Evolutionary conservation across 2,113 vertebrate species (phyloP).

Genomic region (Leucosticte australis): DNA sequence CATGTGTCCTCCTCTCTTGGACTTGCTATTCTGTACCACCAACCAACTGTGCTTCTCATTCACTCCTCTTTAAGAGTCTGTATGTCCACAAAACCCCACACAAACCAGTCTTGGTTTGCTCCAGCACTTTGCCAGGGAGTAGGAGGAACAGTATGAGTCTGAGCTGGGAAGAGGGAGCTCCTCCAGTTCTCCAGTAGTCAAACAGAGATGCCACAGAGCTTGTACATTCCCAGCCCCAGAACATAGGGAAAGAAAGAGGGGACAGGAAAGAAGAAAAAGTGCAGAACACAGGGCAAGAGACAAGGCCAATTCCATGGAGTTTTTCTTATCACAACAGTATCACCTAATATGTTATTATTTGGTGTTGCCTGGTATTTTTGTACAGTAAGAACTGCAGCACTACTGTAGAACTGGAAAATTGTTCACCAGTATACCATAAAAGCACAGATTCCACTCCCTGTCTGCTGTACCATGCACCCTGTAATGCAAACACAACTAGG

Average conservation of each 20-base stretch:
- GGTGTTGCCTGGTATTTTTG: not conserved
- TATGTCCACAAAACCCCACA: not conserved
- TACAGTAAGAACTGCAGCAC: not conserved
- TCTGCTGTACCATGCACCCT: not conserved
- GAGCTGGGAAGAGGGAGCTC: not conserved
- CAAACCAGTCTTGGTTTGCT: not conserved
- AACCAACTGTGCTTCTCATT: not conserved
- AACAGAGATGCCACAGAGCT: not conserved
- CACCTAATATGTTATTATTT: not conserved
- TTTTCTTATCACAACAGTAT: not conserved
- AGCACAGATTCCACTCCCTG: not conserved
- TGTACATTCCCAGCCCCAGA: fast-evolving
- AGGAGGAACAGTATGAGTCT: not conserved
- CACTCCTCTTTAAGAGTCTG: not conserved
- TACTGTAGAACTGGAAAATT: not conserved
- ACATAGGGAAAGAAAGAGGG: not conserved
- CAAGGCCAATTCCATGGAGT: not conserved
- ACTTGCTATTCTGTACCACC: not conserved
- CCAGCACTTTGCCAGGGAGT: not conserved
- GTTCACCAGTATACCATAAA: not conserved
- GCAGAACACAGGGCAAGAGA: not conserved
- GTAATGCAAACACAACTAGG: not conserved
- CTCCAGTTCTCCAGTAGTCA: not conserved
- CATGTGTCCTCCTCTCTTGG: not conserved
- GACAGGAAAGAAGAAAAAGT: not conserved